Evolutionary conservation across 2,888 invertebrate genomes (phyloP).

Genomic region (Apamea monoglypha): DNA sequence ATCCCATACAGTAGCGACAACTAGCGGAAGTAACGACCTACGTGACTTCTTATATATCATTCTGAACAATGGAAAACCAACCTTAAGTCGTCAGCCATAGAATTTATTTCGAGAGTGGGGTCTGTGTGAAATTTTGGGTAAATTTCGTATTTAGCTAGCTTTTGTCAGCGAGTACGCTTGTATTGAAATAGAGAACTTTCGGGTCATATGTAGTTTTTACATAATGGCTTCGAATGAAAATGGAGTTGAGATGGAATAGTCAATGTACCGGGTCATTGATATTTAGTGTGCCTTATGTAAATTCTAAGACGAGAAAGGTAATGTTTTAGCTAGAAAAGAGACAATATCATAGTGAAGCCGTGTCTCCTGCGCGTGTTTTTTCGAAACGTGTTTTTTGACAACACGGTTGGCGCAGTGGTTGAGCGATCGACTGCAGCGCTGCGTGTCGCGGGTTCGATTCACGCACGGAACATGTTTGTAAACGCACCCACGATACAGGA

Average conservation of each 20-base stretch:
- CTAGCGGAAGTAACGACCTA: constrained; percentile 68
- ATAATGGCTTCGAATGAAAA: constrained; percentile 43
- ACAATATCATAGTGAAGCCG: no score
- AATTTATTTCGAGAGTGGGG: neutral
- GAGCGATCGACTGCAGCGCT: no score
- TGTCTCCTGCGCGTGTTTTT: no score
- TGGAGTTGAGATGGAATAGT: constrained; percentile 14
- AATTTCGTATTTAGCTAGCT: constrained; percentile 58
- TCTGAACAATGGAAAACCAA: constrained; percentile 21
- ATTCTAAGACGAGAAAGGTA: neutral
- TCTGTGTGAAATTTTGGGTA: constrained; percentile 43
- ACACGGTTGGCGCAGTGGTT: no score
- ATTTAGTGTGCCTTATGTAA: neutral
- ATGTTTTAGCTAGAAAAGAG: no score
- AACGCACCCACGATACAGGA: no score
- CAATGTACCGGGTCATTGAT: neutral
- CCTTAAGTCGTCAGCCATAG: neutral
- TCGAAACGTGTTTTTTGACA: no score
- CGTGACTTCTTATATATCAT: constrained; percentile 63
- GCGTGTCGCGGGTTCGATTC: no score
- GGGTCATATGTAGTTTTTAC: constrained; percentile 45
- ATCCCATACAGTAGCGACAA: constrained; percentile 66
- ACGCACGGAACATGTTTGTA: no score
- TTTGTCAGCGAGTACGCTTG: constrained; percentile 55
- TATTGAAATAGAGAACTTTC: constrained; percentile 57